Evolutionary conservation across 2,888 invertebrate genomes (phyloP).

Genomic region (Catocala nupta): DNA sequence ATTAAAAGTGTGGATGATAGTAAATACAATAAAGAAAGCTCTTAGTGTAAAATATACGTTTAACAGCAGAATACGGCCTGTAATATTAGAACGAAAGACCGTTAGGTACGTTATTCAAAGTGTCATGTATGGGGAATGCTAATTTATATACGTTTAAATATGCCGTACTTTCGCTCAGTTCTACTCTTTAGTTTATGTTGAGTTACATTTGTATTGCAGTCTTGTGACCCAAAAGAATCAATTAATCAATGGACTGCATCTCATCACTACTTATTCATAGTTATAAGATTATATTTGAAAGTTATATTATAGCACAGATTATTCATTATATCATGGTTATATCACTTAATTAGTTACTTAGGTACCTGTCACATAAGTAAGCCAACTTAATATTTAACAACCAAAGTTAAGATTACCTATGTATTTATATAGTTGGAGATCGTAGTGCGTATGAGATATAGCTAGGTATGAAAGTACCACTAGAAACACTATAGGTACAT

Average conservation of each 20-base stretch:
- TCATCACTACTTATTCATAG: constrained; percentile 35
- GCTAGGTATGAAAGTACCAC: too few species aligned
- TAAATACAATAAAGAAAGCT: constrained; percentile 18
- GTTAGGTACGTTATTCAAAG: constrained; percentile 57
- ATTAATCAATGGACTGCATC: constrained; percentile 14
- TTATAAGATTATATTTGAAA: constrained; percentile 28
- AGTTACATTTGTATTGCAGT: constrained; percentile 4
- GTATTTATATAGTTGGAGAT: too few species aligned
- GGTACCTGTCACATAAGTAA: not conserved
- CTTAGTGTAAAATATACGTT: constrained; percentile 43
- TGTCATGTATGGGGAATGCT: constrained; percentile 58
- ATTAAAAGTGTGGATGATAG: constrained; percentile 5
- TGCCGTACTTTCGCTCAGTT: constrained; percentile 53
- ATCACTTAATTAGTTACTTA: constrained; percentile 16
- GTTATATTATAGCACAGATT: constrained; percentile 27
- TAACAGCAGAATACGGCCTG: constrained; percentile 26
- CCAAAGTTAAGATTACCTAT: not conserved
- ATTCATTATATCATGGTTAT: constrained; percentile 25
- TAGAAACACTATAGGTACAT: too few species aligned
- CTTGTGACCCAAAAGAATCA: not conserved
- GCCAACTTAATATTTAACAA: not conserved
- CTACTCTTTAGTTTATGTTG: constrained; percentile 4
- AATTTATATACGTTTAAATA: constrained; percentile 55
- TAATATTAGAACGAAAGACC: constrained; percentile 54
- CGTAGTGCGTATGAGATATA: too few species aligned